phyloP scores from a whole-genome alignment of 2,797 vertebrate species.

The Hyperoplus lanceolatus region DNA sequence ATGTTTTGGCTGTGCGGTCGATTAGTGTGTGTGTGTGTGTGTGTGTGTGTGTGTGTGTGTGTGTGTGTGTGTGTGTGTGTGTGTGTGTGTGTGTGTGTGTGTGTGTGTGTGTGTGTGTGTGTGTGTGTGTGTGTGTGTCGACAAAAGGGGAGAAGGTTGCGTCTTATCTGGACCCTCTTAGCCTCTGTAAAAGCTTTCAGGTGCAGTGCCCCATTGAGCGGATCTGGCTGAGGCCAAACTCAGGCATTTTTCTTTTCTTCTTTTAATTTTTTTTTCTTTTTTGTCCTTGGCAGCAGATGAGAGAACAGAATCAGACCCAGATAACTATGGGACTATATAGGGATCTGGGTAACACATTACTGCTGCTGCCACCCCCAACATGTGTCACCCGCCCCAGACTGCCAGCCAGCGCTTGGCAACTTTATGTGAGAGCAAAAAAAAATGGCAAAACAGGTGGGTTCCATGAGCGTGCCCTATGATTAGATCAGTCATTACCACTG shows the following conservation, averaged over 20 bases:
- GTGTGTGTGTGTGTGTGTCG: not conserved
- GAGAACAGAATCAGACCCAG: conserved; percentile 65
- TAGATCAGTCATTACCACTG: conserved; percentile 75
- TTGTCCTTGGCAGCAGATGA: conserved; percentile 79
- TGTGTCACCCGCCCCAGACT: conserved; percentile 68
- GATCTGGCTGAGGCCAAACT: conserved; percentile 54
- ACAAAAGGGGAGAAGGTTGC: conserved; percentile 37
- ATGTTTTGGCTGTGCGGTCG: conserved; percentile 62
- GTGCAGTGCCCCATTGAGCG: conserved; percentile 72
- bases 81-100: not conserved
- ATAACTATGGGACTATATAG: conserved; percentile 61
- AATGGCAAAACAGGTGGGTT: conserved; percentile 76
- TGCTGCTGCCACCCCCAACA: conserved; percentile 57
- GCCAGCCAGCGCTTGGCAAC: conserved; percentile 66
- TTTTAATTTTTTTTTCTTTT: conserved; percentile 32
- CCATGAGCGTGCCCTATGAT: conserved; percentile 70
- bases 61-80: not conserved
- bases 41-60: not conserved
- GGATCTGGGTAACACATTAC: conserved; percentile 72
- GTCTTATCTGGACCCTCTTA: conserved; percentile 76
- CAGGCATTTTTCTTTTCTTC: conserved; percentile 31
- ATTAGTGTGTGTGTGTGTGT: not conserved
- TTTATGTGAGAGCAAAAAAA: conserved; percentile 57
- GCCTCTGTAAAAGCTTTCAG: conserved; percentile 79
- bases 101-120: not conserved